Evolutionary conservation across 2,113 vertebrate species (phyloP).

Genomic region (Vidua macroura): DNA sequence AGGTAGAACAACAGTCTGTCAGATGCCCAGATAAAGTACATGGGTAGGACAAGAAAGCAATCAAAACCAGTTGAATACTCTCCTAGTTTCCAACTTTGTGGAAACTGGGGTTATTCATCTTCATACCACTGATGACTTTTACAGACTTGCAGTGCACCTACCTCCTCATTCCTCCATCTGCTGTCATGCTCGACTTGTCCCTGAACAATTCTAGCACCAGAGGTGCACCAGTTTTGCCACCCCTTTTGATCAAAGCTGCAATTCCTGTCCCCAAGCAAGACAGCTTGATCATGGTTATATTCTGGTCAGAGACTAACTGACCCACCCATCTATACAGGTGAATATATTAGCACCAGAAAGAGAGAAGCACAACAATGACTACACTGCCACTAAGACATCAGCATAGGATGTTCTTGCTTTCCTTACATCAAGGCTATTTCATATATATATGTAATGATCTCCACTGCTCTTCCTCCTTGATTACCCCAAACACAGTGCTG

Average conservation of each 20-base stretch:
- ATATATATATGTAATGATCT: neutral
- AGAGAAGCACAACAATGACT: neutral
- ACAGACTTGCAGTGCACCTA: neutral
- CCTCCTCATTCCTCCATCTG: neutral
- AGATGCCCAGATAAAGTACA: neutral
- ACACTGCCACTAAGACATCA: neutral
- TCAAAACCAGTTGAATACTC: neutral
- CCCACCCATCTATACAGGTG: neutral
- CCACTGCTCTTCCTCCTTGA: neutral
- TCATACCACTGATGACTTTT: neutral
- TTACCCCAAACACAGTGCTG: neutral
- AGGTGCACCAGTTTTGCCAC: neutral
- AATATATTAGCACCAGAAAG: neutral
- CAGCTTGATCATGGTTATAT: neutral
- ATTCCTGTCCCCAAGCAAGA: neutral
- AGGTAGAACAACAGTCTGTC: neutral
- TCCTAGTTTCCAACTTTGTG: neutral
- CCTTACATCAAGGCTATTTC: neutral
- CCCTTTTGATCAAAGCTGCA: neutral
- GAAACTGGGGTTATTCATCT: neutral
- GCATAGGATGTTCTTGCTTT: neutral
- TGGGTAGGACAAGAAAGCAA: neutral
- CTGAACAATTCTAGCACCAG: neutral
- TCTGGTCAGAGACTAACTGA: neutral
- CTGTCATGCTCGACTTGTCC: neutral